phyloP scores from a whole-genome alignment of 2,797 vertebrate species.

The Hemitrygon akajei region DNA sequence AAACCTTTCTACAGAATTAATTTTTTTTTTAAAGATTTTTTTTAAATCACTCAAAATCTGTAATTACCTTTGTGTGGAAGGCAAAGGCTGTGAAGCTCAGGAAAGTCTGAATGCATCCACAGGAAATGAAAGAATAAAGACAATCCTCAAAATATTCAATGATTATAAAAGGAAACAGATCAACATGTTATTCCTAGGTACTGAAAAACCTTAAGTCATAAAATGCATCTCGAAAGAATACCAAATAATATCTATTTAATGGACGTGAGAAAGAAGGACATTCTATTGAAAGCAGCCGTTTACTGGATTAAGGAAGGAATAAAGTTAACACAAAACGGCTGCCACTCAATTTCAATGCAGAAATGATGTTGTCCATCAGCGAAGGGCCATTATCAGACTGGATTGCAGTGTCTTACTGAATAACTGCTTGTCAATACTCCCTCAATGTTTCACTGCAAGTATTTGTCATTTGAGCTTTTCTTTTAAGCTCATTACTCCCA shows the following conservation, averaged over 20 bases:
- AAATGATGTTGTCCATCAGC: not conserved
- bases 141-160: not conserved
- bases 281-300: not conserved
- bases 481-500: too few species aligned
- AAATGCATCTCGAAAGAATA: not conserved
- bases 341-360: not conserved
- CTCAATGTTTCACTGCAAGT: not conserved
- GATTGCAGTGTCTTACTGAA: not conserved
- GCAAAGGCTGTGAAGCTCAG: not conserved
- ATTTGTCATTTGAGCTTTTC: not conserved
- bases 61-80: not conserved
- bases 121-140: not conserved
- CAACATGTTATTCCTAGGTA: not conserved
- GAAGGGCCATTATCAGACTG: not conserved
- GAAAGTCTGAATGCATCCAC: not conserved
- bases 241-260: not conserved
- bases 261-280: not conserved
- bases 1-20: not conserved
- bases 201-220: not conserved
- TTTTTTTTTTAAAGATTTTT: too few species aligned
- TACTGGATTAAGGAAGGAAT: not conserved
- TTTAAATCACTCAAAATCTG: not conserved
- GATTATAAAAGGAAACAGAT: not conserved
- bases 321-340: not conserved
- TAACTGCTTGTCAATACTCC: not conserved